phyloP scores from a whole-genome alignment of 2,797 vertebrate genomes.

The Galaxias olidus region DNA sequence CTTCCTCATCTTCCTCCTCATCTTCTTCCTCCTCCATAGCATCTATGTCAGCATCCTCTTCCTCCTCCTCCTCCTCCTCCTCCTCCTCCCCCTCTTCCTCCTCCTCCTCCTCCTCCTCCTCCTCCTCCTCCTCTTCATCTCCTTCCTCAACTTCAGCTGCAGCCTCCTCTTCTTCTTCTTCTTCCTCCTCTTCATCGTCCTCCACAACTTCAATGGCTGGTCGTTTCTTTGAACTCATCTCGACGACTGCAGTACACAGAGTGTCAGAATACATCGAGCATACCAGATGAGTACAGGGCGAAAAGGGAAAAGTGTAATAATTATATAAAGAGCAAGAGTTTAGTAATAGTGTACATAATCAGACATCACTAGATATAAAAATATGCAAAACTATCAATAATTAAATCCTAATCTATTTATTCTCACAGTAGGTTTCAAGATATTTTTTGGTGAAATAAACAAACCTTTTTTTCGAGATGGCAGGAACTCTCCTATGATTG shows the following conservation, averaged over 20 bases:
- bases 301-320: too few species aligned
- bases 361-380: too few species aligned
- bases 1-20: slow-evolving; percentile 3
- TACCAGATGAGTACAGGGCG: too few species aligned
- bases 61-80: slow-evolving; percentile 1
- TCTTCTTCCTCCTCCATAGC: background rate
- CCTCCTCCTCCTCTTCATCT: background rate
- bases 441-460: slow-evolving; percentile 12
- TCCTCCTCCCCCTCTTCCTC: background rate
- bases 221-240: slow-evolving; percentile 44
- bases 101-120: slow-evolving; percentile 8
- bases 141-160: background rate
- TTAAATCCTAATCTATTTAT: too few species aligned
- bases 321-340: too few species aligned
- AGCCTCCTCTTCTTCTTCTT: slow-evolving; percentile 4
- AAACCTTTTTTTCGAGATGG: slow-evolving; percentile 78
- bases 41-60: background rate
- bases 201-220: slow-evolving; percentile 46
- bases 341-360: too few species aligned
- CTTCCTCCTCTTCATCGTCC: slow-evolving; percentile 18
- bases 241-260: slow-evolving; percentile 59
- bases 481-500: slow-evolving; percentile 74
- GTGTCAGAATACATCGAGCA: background rate
- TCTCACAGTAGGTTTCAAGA: too few species aligned
- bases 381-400: too few species aligned